These are phyloP conservation scores for Pseudoatta argentina DNA, from an alignment of 1,140 invertebrate species.

Conservation along the genomic window DNA sequence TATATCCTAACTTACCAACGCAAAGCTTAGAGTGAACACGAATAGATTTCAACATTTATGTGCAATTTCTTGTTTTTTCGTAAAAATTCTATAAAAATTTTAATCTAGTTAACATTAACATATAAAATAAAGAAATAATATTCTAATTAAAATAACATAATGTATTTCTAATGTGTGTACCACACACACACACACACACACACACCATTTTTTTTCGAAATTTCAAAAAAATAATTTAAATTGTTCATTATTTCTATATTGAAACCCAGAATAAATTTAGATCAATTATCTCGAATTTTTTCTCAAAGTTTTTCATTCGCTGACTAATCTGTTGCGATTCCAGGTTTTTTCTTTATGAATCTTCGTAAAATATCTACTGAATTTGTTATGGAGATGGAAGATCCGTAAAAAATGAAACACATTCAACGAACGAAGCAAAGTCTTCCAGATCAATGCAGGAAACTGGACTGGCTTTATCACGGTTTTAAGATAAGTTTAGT, in stretches of 20 bases:
- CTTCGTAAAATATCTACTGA: constrained; percentile 5
- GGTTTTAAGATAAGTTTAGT: constrained; percentile 16
- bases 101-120: neutral
- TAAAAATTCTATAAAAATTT: neutral
- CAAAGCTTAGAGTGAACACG: constrained; percentile 11
- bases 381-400: constrained; percentile 27
- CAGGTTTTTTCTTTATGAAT: constrained; percentile 13
- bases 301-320: constrained; percentile 13
- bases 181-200: neutral
- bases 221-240: neutral
- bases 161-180: neutral
- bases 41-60: constrained; percentile 7
- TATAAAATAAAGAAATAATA: neutral
- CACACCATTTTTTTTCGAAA: constrained; percentile 9
- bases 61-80: neutral
- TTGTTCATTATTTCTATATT: neutral
- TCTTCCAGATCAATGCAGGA: constrained; percentile 45
- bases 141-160: neutral
- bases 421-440: constrained; percentile 17
- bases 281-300: neutral
- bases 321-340: constrained; percentile 48
- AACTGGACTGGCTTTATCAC: constrained; percentile 48
- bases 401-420: constrained; percentile 44
- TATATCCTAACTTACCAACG: constrained; percentile 13
- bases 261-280: neutral